Evolutionary conservation across 2,888 invertebrate species (phyloP).

Genomic region (Dinocampus coccinellae): DNA sequence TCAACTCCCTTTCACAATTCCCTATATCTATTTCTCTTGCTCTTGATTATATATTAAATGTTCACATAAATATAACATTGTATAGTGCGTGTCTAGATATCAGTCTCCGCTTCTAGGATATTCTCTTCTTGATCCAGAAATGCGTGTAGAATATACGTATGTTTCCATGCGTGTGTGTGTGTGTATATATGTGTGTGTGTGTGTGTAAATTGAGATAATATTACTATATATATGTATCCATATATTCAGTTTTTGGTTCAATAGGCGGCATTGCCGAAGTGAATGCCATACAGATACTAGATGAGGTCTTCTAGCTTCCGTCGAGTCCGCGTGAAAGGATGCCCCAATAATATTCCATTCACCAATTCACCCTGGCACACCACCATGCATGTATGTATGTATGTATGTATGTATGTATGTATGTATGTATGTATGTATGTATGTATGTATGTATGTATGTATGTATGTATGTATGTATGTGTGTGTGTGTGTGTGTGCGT

Average conservation of each 20-base stretch:
- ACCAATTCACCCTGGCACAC: constrained; percentile 54
- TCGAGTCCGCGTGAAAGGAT: constrained; percentile 70
- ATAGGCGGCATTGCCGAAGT: constrained; percentile 66
- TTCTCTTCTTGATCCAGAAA: constrained; percentile 19
- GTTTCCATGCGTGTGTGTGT: not conserved
- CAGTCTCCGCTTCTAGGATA: constrained; percentile 7
- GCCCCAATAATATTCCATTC: constrained; percentile 70
- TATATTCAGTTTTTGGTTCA: constrained; percentile 61
- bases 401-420: no score
- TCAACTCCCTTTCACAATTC: no score
- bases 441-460: no score
- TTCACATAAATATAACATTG: constrained; percentile 33
- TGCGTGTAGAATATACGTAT: constrained; percentile 40
- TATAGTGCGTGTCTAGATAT: constrained; percentile 23
- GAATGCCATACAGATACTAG: constrained; percentile 66
- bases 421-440: no score
- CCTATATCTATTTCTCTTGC: constrained; percentile 5
- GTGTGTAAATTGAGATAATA: constrained; percentile 15
- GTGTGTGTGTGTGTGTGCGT: no score
- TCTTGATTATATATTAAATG: constrained; percentile 17
- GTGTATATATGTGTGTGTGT: constrained; percentile 8
- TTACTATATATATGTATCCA: constrained; percentile 45
- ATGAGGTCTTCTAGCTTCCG: constrained; percentile 70
- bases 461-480: no score
- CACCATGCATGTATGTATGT: no score